Base-by-base conservation (phyloP, 1,140 invertebrate genomes). In the Calosoma granatense region DNA sequence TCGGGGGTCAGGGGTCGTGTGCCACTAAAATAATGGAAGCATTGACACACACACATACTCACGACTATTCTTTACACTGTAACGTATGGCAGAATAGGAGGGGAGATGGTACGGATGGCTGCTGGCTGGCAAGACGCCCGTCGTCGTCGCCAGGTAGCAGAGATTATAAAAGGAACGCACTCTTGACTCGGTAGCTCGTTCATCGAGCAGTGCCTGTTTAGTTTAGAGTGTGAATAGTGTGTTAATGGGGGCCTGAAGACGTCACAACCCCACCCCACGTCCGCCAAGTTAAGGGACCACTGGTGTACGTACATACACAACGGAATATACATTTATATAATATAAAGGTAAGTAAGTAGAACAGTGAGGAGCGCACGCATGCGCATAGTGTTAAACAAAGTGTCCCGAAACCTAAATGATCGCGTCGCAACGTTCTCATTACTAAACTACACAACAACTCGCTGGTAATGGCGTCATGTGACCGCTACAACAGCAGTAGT, bases 111-210 rank as follows among this genome's bases (percentile, higher is more conserved):
- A 17, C 9, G 6, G 6, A 4, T 47, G 41, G 41, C 3, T 11
- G 41, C 15, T n/a, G 41, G 41, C 65, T 67, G 67, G 67, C 67
- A 61, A 12, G 21, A 20, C 63, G 65, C 69, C 67, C 62, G 61
- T 23, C 55, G 58, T 65, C 61, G 60, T 59, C 64, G 65, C 68
- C 67, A 70, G 68, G 67, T 69, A 70, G 67, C 65, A 68, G 71
- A 70, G 65, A 63, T 70, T 70, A 70, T 71, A 72, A 70, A 71
- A 69, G 68, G 54, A 62, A 57, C 67, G 63, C n/a, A n/a, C n/a
- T 62, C 62, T 51, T 61, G 56, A 62, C 51, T 62, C 63, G 63
- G 63, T 56, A 59, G 67, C 66, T 65, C 67, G 67, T 70, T 69
- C 59, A 65, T 70, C 63, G 65, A 65, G 60, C 64, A 36, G 26